Conservation (phyloP, 1,140 invertebrate genomes). For the Diprion similis region DNA sequence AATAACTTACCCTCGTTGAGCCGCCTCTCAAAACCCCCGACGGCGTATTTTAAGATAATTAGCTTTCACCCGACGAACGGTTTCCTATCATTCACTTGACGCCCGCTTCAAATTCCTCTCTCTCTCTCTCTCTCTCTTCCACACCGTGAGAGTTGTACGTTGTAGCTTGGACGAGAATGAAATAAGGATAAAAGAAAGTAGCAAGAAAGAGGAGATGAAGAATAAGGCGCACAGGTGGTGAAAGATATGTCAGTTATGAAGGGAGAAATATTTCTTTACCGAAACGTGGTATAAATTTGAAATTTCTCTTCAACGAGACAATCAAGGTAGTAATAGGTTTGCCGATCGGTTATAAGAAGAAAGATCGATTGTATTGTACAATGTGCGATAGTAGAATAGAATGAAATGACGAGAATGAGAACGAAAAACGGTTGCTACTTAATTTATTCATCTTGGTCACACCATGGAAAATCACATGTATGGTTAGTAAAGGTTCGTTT, state of each 20-base stretch:
- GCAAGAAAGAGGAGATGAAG: background rate
- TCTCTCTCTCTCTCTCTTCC: slow-evolving; percentile 4
- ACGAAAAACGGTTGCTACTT: too few relatives aligned
- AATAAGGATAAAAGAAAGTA: too few relatives aligned
- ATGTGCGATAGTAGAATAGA: too few relatives aligned
- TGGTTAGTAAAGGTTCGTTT: too few relatives aligned
- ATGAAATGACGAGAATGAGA: too few relatives aligned
- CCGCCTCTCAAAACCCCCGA: background rate
- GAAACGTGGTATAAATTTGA: background rate
- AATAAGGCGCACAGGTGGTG: background rate
- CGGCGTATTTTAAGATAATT: slow-evolving; percentile 17
- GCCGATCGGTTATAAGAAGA: too few relatives aligned
- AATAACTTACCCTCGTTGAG: slow-evolving; percentile 6
- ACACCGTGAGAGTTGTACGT: background rate
- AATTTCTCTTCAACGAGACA: too few relatives aligned
- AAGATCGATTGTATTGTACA: too few relatives aligned
- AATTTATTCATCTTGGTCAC: too few relatives aligned
- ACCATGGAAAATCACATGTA: too few relatives aligned
- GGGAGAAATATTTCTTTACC: background rate
- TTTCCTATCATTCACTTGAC: slow-evolving; percentile 7
- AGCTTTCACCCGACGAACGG: slow-evolving; percentile 2
- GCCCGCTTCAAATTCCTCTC: background rate
- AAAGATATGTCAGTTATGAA: background rate
- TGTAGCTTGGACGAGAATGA: too few relatives aligned
- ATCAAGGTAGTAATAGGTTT: too few relatives aligned